Evolutionary conservation across 2,888 invertebrate genomes (phyloP), one percentile per base, ranked within the genome.

Genomic region (Acleris sparsana): DNA sequence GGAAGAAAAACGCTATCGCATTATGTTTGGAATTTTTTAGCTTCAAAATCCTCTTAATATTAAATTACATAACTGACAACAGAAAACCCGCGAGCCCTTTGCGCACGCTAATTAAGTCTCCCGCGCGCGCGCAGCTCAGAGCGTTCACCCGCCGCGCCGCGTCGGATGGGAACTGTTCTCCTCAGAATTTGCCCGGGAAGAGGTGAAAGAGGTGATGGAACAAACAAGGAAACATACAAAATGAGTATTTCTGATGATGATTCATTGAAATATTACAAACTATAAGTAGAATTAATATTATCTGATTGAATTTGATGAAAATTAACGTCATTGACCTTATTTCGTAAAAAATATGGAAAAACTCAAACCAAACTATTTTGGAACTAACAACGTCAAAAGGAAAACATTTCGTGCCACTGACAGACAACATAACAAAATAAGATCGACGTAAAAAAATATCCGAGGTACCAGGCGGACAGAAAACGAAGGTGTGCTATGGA

Each of bases 61-160:
- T n/a, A 13, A 33, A 39, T 39, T 39, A 39, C 39, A 13, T 39
- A 39, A 39, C 13, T 39, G 13, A 39, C 39, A 13, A 11, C 39
- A 13, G 1, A 39, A 39, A 39, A 39, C 4, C 11, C 52, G 16
- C 55, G n/a, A 69, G 82, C 89, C 90, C 88, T 89, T 83, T 9
- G 16, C 4, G 84, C 82, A 83, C 90, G 81, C 77, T 73, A 87
- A 84, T 64, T 85, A 86, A 87, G 71, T 69, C 68, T 69, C 67
- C 57, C 74, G 82, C 87, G 87, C 87, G 77, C 73, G 80, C 89
- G 86, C 87, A 83, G 71, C 78, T 80, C 69, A 71, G 81, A 82
- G 86, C 85, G 80, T 90, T 89, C 85, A 89, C 90, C 88, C 80
- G 74, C 63, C 76, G 73, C 72, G 74, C 9, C 3, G 33, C 71